A percentile compares a stretch with the other conserved stretches of the same genome.
Conservation (phyloP, 2,888 invertebrate genomes). For the Pomacea canaliculata region DNA sequence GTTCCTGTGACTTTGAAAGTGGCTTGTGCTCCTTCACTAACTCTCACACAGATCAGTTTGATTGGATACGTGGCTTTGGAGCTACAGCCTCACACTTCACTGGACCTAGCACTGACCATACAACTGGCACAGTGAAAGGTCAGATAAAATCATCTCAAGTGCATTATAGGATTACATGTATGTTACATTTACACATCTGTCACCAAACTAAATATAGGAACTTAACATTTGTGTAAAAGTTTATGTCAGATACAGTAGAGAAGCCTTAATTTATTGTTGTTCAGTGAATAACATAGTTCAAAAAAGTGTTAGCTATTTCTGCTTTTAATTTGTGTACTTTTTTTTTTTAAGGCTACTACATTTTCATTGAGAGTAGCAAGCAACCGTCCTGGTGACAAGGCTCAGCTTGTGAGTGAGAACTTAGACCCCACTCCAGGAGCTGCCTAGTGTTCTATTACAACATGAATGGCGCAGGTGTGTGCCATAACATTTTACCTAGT, state of each 20-base stretch:
- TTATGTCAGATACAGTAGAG: too few relatives aligned
- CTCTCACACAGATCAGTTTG: slow-evolving; percentile 48
- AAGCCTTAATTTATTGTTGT: too few relatives aligned
- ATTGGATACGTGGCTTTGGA: slow-evolving; percentile 50
- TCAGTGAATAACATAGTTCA: too few relatives aligned
- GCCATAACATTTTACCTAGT: too few relatives aligned
- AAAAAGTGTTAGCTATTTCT: too few relatives aligned
- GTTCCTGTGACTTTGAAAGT: slow-evolving; percentile 55
- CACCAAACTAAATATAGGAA: too few relatives aligned
- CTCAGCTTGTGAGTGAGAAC: slow-evolving; percentile 67
- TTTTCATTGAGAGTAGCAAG: slow-evolving; percentile 72
- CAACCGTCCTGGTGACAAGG: slow-evolving; percentile 73
- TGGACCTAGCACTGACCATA: slow-evolving; percentile 67
- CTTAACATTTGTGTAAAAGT: too few relatives aligned
- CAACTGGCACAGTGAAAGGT: slow-evolving; percentile 68
- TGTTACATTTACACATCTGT: too few relatives aligned
- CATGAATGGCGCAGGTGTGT: slow-evolving; percentile 55
- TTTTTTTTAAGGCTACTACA: slow-evolving; percentile 54
- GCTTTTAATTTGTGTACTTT: not conserved
- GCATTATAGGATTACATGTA: too few relatives aligned
- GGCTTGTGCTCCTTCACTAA: not conserved
- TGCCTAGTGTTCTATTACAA: slow-evolving; percentile 61
- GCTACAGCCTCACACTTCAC: slow-evolving; percentile 48
- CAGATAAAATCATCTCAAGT: slow-evolving; percentile 32
- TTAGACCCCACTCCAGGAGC: slow-evolving; percentile 36